These are phyloP conservation scores for Drosophila tripunctata DNA, from an alignment of 2,888 invertebrate genomes.

Conservation along the genomic window DNA sequence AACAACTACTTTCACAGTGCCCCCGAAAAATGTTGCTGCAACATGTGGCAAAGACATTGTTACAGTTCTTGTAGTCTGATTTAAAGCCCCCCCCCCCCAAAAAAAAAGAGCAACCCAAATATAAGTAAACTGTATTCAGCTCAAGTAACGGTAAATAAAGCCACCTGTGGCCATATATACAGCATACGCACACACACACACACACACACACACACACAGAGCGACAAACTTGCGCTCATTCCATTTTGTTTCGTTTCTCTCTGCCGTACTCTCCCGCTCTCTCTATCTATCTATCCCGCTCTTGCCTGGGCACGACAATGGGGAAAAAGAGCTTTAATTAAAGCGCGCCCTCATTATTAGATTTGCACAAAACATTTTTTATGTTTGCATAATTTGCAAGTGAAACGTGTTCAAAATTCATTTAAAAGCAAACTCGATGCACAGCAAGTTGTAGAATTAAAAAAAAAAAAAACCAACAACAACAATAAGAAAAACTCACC, in stretches of 20 bases:
- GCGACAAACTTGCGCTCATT: slow-evolving; percentile 2
- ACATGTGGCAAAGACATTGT: slow-evolving; percentile 18
- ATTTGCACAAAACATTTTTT: slow-evolving; percentile 32
- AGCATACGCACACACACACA: slow-evolving; percentile 7
- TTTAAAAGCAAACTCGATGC: slow-evolving; percentile 25
- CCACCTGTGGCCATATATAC: slow-evolving; percentile 56
- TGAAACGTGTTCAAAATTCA: slow-evolving; percentile 46
- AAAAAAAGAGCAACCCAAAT: slow-evolving; percentile 12
- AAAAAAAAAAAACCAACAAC: not conserved
- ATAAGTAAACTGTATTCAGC: slow-evolving; percentile 32
- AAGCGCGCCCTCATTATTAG: slow-evolving; percentile 36
- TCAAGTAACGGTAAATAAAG: slow-evolving; percentile 56
- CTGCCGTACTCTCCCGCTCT: slow-evolving; percentile 1
- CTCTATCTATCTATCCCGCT: not conserved
- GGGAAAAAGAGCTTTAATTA: slow-evolving; percentile 38
- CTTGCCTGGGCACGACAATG: slow-evolving; percentile 9
- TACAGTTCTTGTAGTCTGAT: not conserved
- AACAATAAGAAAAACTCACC: slow-evolving; percentile 32
- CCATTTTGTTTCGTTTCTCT: slow-evolving; percentile 19
- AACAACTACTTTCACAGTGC: not conserved
- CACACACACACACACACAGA: not conserved
- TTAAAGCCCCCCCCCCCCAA: too few relatives aligned
- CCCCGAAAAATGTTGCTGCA: slow-evolving; percentile 3
- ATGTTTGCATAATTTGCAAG: slow-evolving; percentile 35
- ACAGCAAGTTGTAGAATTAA: not conserved